Percentiles rank a stretch among this genome's conserved stretches.
phyloP scores from a whole-genome alignment of 2,113 vertebrate species.

The Sebastes schlegelii region DNA sequence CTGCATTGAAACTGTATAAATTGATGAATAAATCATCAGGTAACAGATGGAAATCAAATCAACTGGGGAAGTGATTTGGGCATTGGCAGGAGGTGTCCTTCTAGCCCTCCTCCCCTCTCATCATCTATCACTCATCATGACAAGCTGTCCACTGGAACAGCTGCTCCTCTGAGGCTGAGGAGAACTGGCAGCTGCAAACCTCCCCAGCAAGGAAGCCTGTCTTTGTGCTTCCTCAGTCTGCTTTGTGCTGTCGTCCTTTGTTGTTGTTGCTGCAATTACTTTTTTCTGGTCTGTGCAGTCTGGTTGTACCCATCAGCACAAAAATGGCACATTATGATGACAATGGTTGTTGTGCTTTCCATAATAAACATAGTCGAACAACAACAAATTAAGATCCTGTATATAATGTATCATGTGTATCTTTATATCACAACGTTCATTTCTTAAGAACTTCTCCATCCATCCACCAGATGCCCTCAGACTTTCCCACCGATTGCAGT shows the following conservation, averaged over 20 bases:
- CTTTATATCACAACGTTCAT: background rate
- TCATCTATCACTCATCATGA: conserved; percentile 4
- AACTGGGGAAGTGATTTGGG: background rate
- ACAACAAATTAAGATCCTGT: background rate
- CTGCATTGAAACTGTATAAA: background rate
- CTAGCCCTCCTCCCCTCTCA: background rate
- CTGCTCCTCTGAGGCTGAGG: background rate
- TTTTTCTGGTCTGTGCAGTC: background rate
- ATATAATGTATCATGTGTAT: background rate
- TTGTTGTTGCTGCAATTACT: background rate
- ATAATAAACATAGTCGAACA: background rate
- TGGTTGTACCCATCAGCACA: background rate
- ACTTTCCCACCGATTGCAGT: background rate
- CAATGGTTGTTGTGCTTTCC: background rate
- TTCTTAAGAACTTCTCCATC: background rate
- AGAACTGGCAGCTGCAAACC: background rate
- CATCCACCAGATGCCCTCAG: background rate
- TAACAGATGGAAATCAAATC: background rate
- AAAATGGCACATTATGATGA: background rate
- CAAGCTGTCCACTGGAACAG: conserved; percentile 2
- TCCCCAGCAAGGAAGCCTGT: background rate
- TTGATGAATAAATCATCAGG: background rate
- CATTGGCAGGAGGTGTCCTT: background rate
- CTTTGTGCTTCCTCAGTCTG: background rate
- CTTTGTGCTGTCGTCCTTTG: background rate